Base-by-base conservation (phyloP, 1,140 invertebrate genomes). In the Procambarus virginalis region DNA sequence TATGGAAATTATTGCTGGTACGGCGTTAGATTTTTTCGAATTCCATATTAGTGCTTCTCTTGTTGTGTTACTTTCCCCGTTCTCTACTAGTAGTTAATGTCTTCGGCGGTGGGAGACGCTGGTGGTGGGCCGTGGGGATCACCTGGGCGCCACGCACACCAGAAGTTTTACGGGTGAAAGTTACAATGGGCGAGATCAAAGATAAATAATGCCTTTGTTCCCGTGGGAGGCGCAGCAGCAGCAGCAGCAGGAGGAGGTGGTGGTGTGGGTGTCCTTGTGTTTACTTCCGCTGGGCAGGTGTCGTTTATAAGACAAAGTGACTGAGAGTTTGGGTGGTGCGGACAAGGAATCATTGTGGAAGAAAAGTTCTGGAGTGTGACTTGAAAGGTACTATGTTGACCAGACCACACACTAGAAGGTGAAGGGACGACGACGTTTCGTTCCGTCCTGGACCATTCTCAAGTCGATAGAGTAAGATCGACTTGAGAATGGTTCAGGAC, bases 101-200 rank as follows among this genome's bases (percentile, higher is more conserved):
- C 4, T 64, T 20, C 1, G 14, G 60, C 17, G 60, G 55, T 20
- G 3, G 22, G 68, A 73, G 68, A 22, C 22, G 22, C 34, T 73
- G 68, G 22, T 73, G 22, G 6, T 73, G 14, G 6, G n/a, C 14
- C 68, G 22, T 10, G 3, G n/a, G 68, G 22, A 34, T 73, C 10
- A 9, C 22, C n/a, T 73, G 68, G 68, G 10, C n/a, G n/a, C 22
- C n/a, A 4, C 20, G 78, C 22, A 20, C 14, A 58, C 49, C 22
- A 68, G 34, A 48, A 64, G 80, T 64, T 64, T 60, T 68, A 46
- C 58, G 68, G 80, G 80, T 82, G 58, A 82, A 64, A 82, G 58
- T 82, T 68, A 82, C 80, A 82, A 82, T 82, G 80, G 80, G 2
- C n/a, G 34, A 82, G 80, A 82, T 82, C 80, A 68, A 64, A 82